Evolutionary conservation across 1,140 invertebrate genomes (phyloP).

Genomic region (Heterodera carotae): DNA sequence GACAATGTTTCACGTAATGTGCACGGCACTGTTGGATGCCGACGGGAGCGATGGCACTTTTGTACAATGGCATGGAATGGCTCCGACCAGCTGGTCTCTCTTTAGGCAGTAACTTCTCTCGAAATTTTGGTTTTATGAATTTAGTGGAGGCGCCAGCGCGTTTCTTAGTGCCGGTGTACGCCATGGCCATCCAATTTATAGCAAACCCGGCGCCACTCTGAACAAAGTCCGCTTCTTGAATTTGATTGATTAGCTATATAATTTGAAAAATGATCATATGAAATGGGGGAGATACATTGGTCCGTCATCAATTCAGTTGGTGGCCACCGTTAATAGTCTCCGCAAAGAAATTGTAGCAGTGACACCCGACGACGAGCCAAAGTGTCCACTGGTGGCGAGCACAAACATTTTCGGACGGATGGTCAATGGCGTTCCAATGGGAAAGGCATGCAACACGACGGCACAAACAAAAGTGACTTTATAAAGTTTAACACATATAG

Average conservation of each 20-base stretch:
- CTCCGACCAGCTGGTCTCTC: constrained; percentile 34
- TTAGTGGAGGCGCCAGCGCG: constrained; percentile 28
- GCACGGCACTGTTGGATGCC: constrained; percentile 38
- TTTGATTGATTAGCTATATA: not conserved
- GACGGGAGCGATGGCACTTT: constrained; percentile 34
- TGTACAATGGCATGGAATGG: constrained; percentile 53
- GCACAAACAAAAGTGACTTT: constrained; percentile 19
- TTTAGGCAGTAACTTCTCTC: no score
- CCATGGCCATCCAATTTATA: constrained; percentile 34
- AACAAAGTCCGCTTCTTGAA: constrained; percentile 38
- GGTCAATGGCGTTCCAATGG: constrained; percentile 40
- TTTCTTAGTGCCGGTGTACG: constrained; percentile 46
- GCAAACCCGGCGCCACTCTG: constrained; percentile 20
- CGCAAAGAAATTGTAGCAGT: constrained; percentile 15
- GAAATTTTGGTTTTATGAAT: not conserved
- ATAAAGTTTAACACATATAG: no score
- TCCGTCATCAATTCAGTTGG: not conserved
- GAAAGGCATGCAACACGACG: constrained; percentile 25
- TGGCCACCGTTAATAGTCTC: constrained; percentile 19
- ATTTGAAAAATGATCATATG: not conserved
- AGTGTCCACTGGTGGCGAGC: constrained; percentile 41
- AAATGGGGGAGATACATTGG: no score
- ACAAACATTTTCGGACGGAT: constrained; percentile 46
- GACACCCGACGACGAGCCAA: constrained; percentile 34
- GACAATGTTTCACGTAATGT: constrained; percentile 52